Evolutionary conservation across 2,113 vertebrate genomes (phyloP), one percentile per base, ranked within the genome.

Genomic region (Rousettus leschenaultii): DNA sequence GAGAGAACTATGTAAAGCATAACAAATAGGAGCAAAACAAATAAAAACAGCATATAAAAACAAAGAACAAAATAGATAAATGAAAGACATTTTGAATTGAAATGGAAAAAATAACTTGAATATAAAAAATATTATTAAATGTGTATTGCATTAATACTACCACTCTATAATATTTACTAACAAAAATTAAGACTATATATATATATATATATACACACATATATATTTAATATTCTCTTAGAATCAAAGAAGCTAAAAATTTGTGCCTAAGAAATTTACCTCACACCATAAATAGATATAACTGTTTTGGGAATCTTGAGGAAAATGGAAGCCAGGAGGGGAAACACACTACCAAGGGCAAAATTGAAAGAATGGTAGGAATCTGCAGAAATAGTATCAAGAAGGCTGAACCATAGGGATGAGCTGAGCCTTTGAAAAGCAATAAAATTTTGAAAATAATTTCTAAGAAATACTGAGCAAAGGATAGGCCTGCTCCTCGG

Each of bases 401-500:
- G 19, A 79, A 86, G 30, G 4, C 30, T 82, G 63, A 96, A 28
- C 53, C 61, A 73, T 57, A 89, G 30, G 18, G 18, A 55, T 59
- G 68, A 96, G 30, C 14, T 0, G 0, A 93, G 57, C 0, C 77
- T 86, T 94, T 85, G 30, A 30, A 97, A 92, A 88, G 57, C 86
- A 83, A 82, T 94, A 65, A 85, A 65, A 82, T 71, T 43, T 59
- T 96, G 82, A 86, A 96, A 97, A 93, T 79, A 93, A 97, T 97
- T 96, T 91, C 88, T 75, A 93, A 95, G 95, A 86, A 93, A 94
- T 82, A 88, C 63, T 57, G 79, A 91, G 40, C 38, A 45, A 86
- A 18, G 71, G 14, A 86, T 86, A 87, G 33, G 38, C 24, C 65
- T 79, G 75, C 57, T 96, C 96, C 48, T 77, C 55, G 7, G 73